These are phyloP conservation scores for Clusia tigrina DNA, from an alignment of 2,888 invertebrate genomes.

Conservation along the genomic window DNA sequence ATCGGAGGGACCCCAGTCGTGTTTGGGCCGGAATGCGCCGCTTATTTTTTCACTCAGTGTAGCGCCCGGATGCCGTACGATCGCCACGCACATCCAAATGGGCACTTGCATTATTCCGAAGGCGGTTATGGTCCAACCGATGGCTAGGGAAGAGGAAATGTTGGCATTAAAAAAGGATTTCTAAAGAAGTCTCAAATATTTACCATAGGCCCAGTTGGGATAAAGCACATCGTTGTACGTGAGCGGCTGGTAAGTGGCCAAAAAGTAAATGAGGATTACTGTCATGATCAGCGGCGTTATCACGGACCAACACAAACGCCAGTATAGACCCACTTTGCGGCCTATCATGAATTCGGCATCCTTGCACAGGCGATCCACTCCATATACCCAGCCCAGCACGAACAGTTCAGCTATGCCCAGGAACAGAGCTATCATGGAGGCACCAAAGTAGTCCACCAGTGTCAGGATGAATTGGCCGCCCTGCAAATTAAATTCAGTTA, in stretches of 20 bases:
- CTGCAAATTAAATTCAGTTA: slow-evolving; percentile 59
- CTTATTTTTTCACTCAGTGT: slow-evolving; percentile 57
- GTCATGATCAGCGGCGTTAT: slow-evolving; percentile 77
- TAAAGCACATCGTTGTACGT: slow-evolving; percentile 70
- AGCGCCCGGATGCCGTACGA: slow-evolving; percentile 54
- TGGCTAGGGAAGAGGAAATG: slow-evolving; percentile 38
- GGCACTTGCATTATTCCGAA: slow-evolving; percentile 67
- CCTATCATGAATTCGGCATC: slow-evolving; percentile 86
- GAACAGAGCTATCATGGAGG: slow-evolving; percentile 77
- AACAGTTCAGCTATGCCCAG: slow-evolving; percentile 73
- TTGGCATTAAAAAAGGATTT: background rate
- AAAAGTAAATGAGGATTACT: slow-evolving; percentile 75
- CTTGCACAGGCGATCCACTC: slow-evolving; percentile 71
- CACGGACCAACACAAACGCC: slow-evolving; percentile 82
- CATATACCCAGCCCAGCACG: slow-evolving; percentile 79
- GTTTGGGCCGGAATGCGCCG: slow-evolving; percentile 65
- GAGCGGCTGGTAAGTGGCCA: slow-evolving; percentile 70
- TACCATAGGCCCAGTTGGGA: slow-evolving; percentile 72
- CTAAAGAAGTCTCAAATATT: slow-evolving; percentile 39
- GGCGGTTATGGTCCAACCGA: slow-evolving; percentile 66
- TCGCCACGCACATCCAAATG: slow-evolving; percentile 59
- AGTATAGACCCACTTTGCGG: slow-evolving; percentile 74
- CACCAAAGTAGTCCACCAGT: slow-evolving; percentile 78
- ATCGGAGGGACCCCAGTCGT: slow-evolving; percentile 70
- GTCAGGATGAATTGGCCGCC: slow-evolving; percentile 78